Evolutionary conservation across 2,888 invertebrate species (phyloP).

Genomic region (Ectropis crepuscularia): DNA sequence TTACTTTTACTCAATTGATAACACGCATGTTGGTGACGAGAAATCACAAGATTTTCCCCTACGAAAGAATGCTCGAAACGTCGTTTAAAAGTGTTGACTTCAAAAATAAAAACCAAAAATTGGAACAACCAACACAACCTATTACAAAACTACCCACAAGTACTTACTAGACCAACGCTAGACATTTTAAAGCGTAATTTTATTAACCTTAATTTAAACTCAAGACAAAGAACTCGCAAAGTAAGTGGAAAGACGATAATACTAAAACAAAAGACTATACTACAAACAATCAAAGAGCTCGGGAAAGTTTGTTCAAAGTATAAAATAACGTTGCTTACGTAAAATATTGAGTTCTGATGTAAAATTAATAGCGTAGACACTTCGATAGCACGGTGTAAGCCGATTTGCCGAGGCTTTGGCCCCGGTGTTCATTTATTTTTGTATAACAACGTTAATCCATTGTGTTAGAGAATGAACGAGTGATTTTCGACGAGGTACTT

Average conservation of each 20-base stretch:
- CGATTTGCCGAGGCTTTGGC: conserved; percentile 37
- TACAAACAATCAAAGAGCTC: conserved; percentile 14
- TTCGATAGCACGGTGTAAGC: conserved; percentile 39
- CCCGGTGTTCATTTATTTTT: conserved; percentile 41
- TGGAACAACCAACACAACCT: too few species aligned
- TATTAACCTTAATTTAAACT: too few species aligned
- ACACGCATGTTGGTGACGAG: too few species aligned
- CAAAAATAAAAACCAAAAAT: too few species aligned
- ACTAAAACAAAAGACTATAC: conserved; percentile 7
- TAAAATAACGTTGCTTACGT: conserved; percentile 21
- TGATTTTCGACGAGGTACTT: conserved; percentile 18
- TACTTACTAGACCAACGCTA: too few species aligned
- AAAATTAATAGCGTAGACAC: conserved; percentile 42
- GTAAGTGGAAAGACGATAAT: background rate
- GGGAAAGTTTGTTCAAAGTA: conserved; percentile 26
- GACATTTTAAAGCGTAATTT: too few species aligned
- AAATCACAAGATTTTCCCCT: too few species aligned
- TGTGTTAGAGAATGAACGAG: conserved; percentile 28
- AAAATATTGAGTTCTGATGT: conserved; percentile 39
- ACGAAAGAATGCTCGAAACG: too few species aligned
- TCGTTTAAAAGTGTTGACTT: too few species aligned
- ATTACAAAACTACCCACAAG: too few species aligned
- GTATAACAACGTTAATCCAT: conserved; percentile 37
- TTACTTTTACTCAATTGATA: too few species aligned
- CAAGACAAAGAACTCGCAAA: background rate